Percentiles rank a stretch among this genome's conserved stretches.
Evolutionary conservation across 2,113 vertebrate species (phyloP).

Genomic region (Silurus asotus): DNA sequence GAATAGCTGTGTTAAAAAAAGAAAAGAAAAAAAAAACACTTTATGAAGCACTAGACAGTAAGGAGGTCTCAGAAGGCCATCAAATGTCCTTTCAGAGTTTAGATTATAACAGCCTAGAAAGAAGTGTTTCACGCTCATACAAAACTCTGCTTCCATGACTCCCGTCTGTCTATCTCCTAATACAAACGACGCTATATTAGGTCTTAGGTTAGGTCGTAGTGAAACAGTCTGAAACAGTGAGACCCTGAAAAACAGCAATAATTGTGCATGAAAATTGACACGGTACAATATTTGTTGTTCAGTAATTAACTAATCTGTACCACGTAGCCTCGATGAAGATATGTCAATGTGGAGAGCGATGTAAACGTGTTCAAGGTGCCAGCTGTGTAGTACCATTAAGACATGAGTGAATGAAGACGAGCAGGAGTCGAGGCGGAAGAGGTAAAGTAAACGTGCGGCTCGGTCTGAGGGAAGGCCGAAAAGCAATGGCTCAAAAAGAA

Average conservation of each 20-base stretch:
- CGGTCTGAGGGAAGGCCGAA: not conserved
- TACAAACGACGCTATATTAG: not conserved
- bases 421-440: not conserved
- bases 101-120: constrained; percentile 12
- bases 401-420: constrained; percentile 8
- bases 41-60: constrained; percentile 3
- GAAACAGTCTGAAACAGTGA: constrained; percentile 46
- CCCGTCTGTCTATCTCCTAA: not conserved
- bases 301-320: constrained; percentile 28
- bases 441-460: not conserved
- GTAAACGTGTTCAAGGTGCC: constrained; percentile 47
- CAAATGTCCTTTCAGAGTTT: constrained; percentile 30
- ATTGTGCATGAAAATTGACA: constrained; percentile 28
- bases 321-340: constrained; percentile 33
- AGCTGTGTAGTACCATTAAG: constrained; percentile 47
- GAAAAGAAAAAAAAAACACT: not conserved
- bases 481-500: not conserved
- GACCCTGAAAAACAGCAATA: constrained; percentile 4
- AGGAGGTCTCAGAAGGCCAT: constrained; percentile 41
- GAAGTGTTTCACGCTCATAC: constrained; percentile 46
- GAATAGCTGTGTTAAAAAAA: constrained; percentile 14
- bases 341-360: constrained; percentile 47
- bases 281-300: constrained; percentile 36
- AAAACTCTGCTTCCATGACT: constrained; percentile 34
- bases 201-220: constrained; percentile 39